Evolutionary conservation across 2,888 invertebrate species (phyloP), one percentile per base, ranked within the genome.

Genomic region (Plebejus anna): DNA sequence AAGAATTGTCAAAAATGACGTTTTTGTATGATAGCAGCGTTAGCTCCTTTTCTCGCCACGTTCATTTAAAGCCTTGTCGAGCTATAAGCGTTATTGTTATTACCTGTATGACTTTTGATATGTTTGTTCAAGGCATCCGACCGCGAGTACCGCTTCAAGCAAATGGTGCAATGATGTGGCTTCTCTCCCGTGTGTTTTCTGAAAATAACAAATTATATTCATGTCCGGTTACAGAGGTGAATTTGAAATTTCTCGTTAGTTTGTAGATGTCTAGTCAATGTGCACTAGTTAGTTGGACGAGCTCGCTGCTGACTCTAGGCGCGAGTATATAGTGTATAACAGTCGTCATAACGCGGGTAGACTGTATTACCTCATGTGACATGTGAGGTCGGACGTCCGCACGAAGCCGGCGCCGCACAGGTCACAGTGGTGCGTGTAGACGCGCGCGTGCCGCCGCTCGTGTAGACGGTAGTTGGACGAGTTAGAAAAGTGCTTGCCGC

Each of bases 401-500:
- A 88, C 88, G 80, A 90, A 94, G 0, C 90, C 90, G 79, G 85
- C 88, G 1, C 84, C 84, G 75, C 94, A 94, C 0, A 84, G 78
- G 0, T 82, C 77, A 76, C 94, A 94, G 0, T 78, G 80, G 13
- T 78, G 66, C 0, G 81, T 81, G 78, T 85, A 91, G 0, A 81
- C 82, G 57, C 89, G 89, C 0, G 81, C 80, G 79, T 94, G 94
- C n/a, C 90, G 80, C 47, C 85, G 84, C 79, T 86, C 79, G 78
- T 94, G 94, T 0, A 88, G 78, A 0, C 82, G 81, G 16, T 88
- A 84, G 80, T 93, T 92, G 0, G 84, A 82, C 0, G 81, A 78
- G 0, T 81, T 83, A 1, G 81, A 82, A 75, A 84, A 84, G 0
- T 78, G 75, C n/a, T 82, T 81, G 0, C 92, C 91, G 76, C 94